Conservation (phyloP, 2,113 vertebrate species). For the Tachysurus fulvidraco region DNA sequence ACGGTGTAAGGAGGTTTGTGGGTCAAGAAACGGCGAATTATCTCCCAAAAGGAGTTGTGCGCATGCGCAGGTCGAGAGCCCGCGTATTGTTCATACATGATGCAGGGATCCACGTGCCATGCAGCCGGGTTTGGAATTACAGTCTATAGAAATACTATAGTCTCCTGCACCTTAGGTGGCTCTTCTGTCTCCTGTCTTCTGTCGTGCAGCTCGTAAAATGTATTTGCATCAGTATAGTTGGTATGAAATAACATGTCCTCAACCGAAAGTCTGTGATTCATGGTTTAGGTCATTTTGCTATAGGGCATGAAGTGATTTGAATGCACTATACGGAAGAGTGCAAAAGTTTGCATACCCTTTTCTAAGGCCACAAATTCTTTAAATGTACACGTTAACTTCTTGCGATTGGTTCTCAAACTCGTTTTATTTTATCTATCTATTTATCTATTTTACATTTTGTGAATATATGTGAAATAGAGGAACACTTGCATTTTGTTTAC, state of each 20-base stretch:
- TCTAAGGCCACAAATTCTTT: not conserved
- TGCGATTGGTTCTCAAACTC: not conserved
- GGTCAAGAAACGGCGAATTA: not conserved
- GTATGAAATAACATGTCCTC: not conserved
- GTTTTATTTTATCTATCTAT: not conserved
- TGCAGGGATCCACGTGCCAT: constrained; percentile 29
- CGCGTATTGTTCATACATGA: constrained; percentile 38
- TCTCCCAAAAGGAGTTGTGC: not conserved
- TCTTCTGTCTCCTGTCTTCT: too few relatives aligned
- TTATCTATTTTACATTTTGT: not conserved
- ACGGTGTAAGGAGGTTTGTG: not conserved
- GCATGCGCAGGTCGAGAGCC: not conserved
- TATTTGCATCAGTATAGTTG: not conserved
- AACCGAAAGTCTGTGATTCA: not conserved
- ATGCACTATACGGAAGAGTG: not conserved
- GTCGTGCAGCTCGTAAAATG: too few relatives aligned
- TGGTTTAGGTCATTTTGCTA: too few relatives aligned
- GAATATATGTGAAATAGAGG: not conserved
- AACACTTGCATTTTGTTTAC: not conserved
- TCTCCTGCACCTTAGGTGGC: too few relatives aligned
- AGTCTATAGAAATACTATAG: not conserved
- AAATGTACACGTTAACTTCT: not conserved
- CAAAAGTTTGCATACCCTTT: not conserved
- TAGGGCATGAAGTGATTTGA: not conserved
- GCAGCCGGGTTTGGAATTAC: constrained; percentile 31